A percentile compares a stretch with the other conserved stretches of the same genome.
Conservation (phyloP, 2,797 vertebrate genomes). For the Alcedo atthis region DNA sequence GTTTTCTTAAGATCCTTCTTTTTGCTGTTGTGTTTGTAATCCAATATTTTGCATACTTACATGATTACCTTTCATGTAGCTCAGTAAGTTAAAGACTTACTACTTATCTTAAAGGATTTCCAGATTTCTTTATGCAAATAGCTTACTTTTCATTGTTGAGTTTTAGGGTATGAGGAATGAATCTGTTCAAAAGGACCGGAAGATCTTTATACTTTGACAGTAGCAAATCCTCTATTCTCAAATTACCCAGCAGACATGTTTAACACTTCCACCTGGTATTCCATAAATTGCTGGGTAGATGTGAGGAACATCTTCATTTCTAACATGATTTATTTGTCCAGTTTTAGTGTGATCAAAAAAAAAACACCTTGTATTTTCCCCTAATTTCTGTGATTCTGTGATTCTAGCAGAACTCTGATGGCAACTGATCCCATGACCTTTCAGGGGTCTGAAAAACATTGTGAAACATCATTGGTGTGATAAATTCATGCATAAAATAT, state of each 20-base stretch:
- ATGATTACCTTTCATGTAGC: background rate
- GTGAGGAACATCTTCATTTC: background rate
- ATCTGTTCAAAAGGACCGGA: background rate
- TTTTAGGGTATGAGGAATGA: background rate
- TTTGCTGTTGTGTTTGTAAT: background rate
- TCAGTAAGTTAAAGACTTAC: background rate
- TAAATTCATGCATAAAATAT: constrained; percentile 33
- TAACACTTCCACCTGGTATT: background rate
- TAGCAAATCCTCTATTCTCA: background rate
- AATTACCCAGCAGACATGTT: background rate
- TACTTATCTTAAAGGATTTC: background rate
- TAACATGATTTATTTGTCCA: background rate
- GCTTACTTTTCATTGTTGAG: background rate
- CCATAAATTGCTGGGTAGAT: background rate
- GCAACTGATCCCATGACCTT: constrained; percentile 18
- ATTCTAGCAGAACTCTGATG: background rate
- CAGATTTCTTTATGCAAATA: background rate
- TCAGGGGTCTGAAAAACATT: background rate
- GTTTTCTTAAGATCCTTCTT: background rate
- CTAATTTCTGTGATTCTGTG: no score
- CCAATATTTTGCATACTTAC: background rate
- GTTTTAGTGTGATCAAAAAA: background rate
- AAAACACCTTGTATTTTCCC: background rate
- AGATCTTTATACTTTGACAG: background rate
- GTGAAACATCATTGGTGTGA: constrained; percentile 34